Percentiles rank a stretch among this genome's conserved stretches.
phyloP scores from a whole-genome alignment of 2,113 vertebrate species.

The Atrichornis clamosus region DNA sequence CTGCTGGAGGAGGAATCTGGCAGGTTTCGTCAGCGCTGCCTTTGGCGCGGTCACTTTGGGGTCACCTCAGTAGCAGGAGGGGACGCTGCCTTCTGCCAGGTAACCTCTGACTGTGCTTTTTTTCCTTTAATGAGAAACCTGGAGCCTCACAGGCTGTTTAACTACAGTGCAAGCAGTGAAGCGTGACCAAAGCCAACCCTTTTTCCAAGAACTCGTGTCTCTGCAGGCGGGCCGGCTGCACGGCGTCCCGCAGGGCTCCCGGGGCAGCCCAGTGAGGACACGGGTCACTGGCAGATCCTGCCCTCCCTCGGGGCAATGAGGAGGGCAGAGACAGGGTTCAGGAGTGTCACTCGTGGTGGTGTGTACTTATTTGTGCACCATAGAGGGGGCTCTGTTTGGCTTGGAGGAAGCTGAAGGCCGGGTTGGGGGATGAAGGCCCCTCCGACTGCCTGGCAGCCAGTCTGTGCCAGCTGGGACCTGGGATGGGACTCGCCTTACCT shows the following conservation, averaged over 20 bases:
- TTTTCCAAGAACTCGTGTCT: neutral
- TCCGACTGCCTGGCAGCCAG: neutral
- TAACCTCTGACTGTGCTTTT: neutral
- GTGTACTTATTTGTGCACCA: neutral
- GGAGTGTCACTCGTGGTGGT: fast-evolving
- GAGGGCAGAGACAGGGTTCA: neutral
- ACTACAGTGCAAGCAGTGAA: constrained; percentile 27
- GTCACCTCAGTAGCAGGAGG: neutral
- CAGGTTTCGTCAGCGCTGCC: neutral
- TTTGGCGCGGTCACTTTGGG: neutral
- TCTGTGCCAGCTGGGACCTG: neutral
- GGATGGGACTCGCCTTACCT: neutral
- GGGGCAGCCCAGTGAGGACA: neutral
- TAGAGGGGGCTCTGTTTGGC: neutral
- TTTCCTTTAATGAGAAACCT: constrained; percentile 14
- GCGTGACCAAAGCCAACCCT: neutral
- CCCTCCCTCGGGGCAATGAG: fast-evolving
- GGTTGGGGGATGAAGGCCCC: neutral
- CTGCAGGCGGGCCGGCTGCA: fast-evolving
- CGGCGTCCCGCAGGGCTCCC: fast-evolving
- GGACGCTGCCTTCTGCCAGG: neutral
- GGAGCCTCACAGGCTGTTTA: neutral
- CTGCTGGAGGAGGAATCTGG: constrained; percentile 16
- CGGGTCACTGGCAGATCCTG: neutral
- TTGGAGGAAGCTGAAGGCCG: neutral